Conservation (phyloP, 1,140 invertebrate species). For the Protaetia brevitarsis region DNA sequence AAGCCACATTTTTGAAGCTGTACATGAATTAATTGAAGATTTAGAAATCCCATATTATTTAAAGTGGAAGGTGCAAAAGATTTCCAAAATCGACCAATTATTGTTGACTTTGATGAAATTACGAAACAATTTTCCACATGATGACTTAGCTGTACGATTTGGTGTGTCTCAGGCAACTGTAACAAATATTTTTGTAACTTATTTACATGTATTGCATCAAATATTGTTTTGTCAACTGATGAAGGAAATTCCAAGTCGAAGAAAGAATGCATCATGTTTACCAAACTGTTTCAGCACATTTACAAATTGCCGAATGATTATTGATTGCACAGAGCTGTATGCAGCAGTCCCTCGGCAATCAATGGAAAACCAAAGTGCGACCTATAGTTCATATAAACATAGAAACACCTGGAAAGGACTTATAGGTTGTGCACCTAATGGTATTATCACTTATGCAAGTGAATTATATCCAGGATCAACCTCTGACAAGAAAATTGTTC, state of each 20-base stretch:
- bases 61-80: slow-evolving; percentile 28
- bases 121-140: slow-evolving; percentile 29
- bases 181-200: slow-evolving; percentile 34
- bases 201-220: slow-evolving; percentile 34
- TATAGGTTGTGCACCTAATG: slow-evolving; percentile 23
- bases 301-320: slow-evolving; percentile 15
- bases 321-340: slow-evolving; percentile 25
- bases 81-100: slow-evolving; percentile 34
- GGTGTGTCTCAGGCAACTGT: slow-evolving; percentile 27
- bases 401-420: slow-evolving; percentile 22
- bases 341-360: slow-evolving; percentile 14
- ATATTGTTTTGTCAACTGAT: slow-evolving; percentile 33
- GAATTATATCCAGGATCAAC: slow-evolving; percentile 17
- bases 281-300: background rate
- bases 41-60: slow-evolving; percentile 30
- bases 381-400: slow-evolving; percentile 26
- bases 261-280: slow-evolving; percentile 29
- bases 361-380: slow-evolving; percentile 16
- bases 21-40: background rate
- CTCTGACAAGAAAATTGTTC: slow-evolving; percentile 20
- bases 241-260: slow-evolving; percentile 30
- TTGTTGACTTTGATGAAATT: slow-evolving; percentile 37
- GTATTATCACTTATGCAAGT: slow-evolving; percentile 19
- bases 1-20: slow-evolving; percentile 23
- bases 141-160: slow-evolving; percentile 32